These are phyloP conservation scores for Hippasteria phrygiana DNA, from an alignment of 53 echinoderm and acorn worm species.

Conservation along the genomic window DNA sequence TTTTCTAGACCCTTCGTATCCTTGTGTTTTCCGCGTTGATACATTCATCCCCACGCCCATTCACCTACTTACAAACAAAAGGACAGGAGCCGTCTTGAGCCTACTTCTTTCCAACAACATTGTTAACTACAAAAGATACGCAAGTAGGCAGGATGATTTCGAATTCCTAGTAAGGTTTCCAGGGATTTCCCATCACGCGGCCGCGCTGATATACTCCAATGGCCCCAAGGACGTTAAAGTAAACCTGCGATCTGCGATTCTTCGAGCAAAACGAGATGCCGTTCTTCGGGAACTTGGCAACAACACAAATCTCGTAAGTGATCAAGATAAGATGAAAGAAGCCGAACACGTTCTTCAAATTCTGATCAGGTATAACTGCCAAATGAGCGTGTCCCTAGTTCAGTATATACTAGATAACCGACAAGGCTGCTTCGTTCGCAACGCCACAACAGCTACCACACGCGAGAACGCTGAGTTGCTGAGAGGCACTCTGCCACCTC, in stretches of 20 bases:
- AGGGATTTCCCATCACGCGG: conserved; percentile 10
- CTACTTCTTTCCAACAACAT: conserved; percentile 25
- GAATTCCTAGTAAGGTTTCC: neutral
- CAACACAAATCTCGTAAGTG: neutral
- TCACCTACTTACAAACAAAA: conserved; percentile 1
- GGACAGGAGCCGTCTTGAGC: conserved; percentile 18
- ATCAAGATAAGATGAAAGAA: neutral
- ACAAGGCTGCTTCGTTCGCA: neutral
- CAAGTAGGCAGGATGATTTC: neutral
- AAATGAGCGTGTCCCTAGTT: neutral
- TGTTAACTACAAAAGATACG: neutral
- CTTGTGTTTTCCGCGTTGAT: conserved; percentile 22
- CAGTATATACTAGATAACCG: neutral
- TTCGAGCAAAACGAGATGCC: conserved; percentile 24
- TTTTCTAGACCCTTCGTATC: neutral
- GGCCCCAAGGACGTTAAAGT: neutral
- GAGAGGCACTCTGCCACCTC: neutral
- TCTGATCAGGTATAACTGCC: neutral
- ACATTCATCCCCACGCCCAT: conserved; percentile 34
- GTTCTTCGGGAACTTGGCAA: neutral
- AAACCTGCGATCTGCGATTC: conserved; percentile 27
- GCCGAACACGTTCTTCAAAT: neutral
- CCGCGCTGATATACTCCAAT: neutral
- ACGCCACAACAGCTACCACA: neutral
- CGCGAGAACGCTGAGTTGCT: neutral